A percentile compares a stretch with the other conserved stretches of the same genome.
phyloP scores from a whole-genome alignment of 2,113 vertebrate species.

The Piaya cayana region DNA sequence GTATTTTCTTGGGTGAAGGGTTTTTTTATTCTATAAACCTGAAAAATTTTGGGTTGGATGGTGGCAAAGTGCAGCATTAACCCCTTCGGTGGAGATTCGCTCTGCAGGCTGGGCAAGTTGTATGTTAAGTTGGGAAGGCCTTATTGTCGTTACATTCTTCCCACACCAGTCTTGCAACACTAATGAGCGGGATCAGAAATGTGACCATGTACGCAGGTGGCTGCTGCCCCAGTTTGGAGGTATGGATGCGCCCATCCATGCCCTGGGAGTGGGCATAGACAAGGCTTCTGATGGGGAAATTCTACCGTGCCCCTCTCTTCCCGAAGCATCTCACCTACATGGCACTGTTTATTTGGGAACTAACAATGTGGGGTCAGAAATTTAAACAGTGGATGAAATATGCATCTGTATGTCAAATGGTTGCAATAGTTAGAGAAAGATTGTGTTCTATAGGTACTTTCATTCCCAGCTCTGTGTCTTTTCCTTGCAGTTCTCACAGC shows the following conservation, averaged over 20 bases:
- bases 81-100: accelerated
- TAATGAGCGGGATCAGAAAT: accelerated
- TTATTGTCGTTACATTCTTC: background rate
- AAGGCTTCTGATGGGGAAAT: accelerated
- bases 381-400: background rate
- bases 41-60: background rate
- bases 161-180: background rate
- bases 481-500: background rate
- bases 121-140: background rate
- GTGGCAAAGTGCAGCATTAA: background rate
- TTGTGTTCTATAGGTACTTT: background rate
- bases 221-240: background rate
- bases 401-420: background rate
- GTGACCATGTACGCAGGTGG: accelerated
- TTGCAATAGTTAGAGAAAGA: background rate
- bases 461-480: too few species aligned
- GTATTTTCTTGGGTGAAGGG: background rate
- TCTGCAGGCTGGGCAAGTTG: background rate
- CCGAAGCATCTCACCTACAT: background rate
- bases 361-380: background rate
- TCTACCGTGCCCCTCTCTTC: background rate
- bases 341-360: background rate
- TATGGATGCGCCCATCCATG: accelerated
- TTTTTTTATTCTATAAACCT: background rate
- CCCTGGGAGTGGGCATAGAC: background rate